Evolutionary conservation across 2,113 vertebrate species (phyloP).

Genomic region (Canis aureus): DNA sequence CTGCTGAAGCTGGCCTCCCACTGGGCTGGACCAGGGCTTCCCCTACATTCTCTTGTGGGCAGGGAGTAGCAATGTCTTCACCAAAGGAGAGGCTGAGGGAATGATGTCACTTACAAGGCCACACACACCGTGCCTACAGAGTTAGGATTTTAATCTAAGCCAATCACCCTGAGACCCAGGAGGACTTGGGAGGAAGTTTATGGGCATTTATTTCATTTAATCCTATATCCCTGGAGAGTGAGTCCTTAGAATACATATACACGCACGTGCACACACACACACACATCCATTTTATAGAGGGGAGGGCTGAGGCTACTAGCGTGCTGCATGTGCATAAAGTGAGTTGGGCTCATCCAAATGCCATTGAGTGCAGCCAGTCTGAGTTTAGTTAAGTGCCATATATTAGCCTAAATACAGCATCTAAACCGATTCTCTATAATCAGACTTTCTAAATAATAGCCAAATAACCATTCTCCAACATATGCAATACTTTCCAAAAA

Average conservation of each 20-base stretch:
- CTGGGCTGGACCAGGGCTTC: background rate
- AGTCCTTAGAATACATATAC: background rate
- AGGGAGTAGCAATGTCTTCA: background rate
- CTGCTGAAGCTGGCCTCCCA: background rate
- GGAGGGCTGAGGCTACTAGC: background rate
- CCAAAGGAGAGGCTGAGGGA: background rate
- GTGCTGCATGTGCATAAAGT: background rate
- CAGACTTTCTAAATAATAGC: background rate
- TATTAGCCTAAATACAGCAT: background rate
- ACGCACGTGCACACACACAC: too few relatives aligned
- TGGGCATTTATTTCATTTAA: background rate
- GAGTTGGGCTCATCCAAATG: background rate
- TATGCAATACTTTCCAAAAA: background rate
- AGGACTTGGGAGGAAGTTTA: background rate
- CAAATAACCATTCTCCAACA: background rate
- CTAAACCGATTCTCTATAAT: background rate
- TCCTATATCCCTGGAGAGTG: background rate
- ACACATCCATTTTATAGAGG: background rate
- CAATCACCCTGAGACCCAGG: background rate
- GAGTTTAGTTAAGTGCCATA: background rate
- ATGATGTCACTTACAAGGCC: background rate
- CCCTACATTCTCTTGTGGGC: background rate
- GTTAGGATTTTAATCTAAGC: slow-evolving; percentile 5
- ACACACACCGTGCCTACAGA: background rate
- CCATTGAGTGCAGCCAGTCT: background rate